Evolutionary conservation across 2,113 vertebrate species (phyloP), one percentile per base, ranked within the genome.

Genomic region (Aegotheles bennettii): DNA sequence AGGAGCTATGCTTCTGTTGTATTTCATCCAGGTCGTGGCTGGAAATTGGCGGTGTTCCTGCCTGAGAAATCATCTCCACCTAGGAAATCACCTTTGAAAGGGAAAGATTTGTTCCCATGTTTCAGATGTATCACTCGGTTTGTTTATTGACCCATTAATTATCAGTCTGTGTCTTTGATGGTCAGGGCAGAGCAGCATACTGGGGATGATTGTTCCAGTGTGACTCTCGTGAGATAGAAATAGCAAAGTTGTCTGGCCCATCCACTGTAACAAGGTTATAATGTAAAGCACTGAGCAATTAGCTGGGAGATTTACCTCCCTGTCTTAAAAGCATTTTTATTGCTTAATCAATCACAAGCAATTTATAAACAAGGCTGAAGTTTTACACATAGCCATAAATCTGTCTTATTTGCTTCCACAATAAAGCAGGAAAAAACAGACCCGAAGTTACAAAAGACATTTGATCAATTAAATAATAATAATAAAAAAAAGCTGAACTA

Each of bases 281-380:
- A 97, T 96, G 87, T 96, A 97, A 97, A 97, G 92, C 95, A 82
- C 95, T 90, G 91, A 96, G 96, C 97, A 98, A 98, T 98, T 98
- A 98, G 91, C 94, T 93, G 82, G 35, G 84, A 98, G 97, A 98
- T 97, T 98, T 98, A 98, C 97, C 97, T 97, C 96, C 93, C 94
- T 97, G 96, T 97, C 97, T 96, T 98, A 98, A 98, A 98, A 98
- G 98, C 97, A 95, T 97, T 98, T 98, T 98, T 98, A 98, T 98
- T 97, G 97, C 97, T 98, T 98, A 98, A 98, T 98, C 98, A 98
- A 98, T 98, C 97, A 97, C 75, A 64, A 92, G 95, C 97, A 97
- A 97, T 98, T 98, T 97, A 98, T 97, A 98, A 98, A 98, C 98
- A 98, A 98, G 96, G 92, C 88, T 96, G 60, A 92, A 93, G 76